These are phyloP conservation scores for Nasalis larvatus DNA, from an alignment of 2,113 vertebrate genomes.

Conservation along the genomic window DNA sequence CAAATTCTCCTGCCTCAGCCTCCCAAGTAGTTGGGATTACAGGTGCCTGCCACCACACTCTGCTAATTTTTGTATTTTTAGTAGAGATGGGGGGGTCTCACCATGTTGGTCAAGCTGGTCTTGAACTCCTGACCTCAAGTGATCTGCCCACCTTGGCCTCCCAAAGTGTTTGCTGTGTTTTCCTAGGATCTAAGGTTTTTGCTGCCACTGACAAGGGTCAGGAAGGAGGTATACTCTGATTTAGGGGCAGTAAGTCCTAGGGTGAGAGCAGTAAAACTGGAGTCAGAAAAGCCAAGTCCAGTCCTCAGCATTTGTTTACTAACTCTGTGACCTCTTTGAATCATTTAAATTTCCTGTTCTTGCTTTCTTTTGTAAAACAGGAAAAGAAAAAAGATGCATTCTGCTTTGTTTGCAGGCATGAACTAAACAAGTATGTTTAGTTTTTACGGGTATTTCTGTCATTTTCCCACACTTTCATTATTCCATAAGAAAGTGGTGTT, in stretches of 20 bases:
- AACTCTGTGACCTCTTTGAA: not conserved
- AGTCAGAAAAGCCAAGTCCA: not conserved
- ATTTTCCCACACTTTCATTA: not conserved
- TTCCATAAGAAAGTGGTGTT: not conserved
- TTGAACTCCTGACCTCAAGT: too few relatives aligned
- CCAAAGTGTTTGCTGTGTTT: not conserved
- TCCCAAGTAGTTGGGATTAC: too few relatives aligned
- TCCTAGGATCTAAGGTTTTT: not conserved
- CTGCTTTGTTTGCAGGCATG: conserved; percentile 19
- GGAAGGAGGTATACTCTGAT: not conserved
- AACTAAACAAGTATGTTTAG: not conserved
- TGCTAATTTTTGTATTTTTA: too few relatives aligned
- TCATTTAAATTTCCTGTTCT: not conserved
- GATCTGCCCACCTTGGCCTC: too few relatives aligned
- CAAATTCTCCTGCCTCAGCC: too few relatives aligned
- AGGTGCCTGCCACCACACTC: too few relatives aligned
- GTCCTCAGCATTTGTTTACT: not conserved
- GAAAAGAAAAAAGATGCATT: not conserved
- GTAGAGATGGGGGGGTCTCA: too few relatives aligned
- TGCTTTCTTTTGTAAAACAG: conserved; percentile 45
- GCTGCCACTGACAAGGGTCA: too few relatives aligned
- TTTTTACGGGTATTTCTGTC: not conserved
- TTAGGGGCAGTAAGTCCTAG: not conserved
- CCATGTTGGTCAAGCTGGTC: too few relatives aligned
- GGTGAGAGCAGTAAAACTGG: not conserved